phyloP scores from a whole-genome alignment of 2,888 invertebrate species.

The Acrocyrtus sp. region DNA sequence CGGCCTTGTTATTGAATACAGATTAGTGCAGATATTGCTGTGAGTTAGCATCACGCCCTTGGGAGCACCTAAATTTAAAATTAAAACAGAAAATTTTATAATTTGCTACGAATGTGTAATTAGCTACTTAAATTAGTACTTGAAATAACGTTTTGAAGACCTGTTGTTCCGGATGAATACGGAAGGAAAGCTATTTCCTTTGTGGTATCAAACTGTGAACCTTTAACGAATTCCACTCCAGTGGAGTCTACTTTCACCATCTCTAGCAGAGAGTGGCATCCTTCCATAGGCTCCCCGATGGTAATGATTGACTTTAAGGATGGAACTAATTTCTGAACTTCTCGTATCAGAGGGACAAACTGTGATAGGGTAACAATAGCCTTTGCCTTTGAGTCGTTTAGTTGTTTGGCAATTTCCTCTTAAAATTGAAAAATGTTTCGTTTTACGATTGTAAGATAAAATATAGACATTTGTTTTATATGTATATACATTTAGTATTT shows the following conservation, averaged over 20 bases:
- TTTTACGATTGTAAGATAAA: no score
- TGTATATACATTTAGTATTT: no score
- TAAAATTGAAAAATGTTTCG: slow-evolving; percentile 24
- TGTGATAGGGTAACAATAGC: slow-evolving; percentile 72
- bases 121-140: no score
- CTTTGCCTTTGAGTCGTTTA: slow-evolving; percentile 74
- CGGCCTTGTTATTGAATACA: slow-evolving; percentile 60
- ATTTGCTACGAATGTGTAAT: no score
- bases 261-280: slow-evolving; percentile 36
- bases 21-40: slow-evolving; percentile 71
- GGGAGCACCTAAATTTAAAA: slow-evolving; percentile 24
- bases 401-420: slow-evolving; percentile 79
- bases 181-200: slow-evolving; percentile 44
- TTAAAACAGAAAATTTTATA: no score
- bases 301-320: slow-evolving; percentile 22
- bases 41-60: slow-evolving; percentile 69
- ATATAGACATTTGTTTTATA: no score
- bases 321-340: slow-evolving; percentile 26
- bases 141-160: no score
- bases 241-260: slow-evolving; percentile 53
- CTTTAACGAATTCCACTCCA: slow-evolving; percentile 49
- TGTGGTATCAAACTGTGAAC: slow-evolving; percentile 45
- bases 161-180: slow-evolving; percentile 49
- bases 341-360: not conserved
- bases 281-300: slow-evolving; percentile 17